Conservation (phyloP, 2,797 vertebrate species). For the Pseudopleuronectes americanus region DNA sequence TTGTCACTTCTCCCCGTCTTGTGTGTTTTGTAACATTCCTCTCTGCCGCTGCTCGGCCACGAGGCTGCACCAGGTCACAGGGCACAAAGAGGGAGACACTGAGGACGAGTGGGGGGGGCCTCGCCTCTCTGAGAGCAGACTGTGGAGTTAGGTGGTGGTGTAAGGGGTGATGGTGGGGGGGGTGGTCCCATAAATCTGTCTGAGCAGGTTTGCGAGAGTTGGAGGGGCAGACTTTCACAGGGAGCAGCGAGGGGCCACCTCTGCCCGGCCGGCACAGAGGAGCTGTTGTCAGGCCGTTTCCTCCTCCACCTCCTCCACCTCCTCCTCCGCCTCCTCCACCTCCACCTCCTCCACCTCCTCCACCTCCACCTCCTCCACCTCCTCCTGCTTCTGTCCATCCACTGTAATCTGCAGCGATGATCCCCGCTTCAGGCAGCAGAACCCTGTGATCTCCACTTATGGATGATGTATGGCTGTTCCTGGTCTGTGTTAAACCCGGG, state of each 20-base stretch:
- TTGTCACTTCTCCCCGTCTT: slow-evolving; percentile 36
- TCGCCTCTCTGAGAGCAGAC: slow-evolving; percentile 30
- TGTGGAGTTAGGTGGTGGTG: slow-evolving; percentile 16
- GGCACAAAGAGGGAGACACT: slow-evolving; percentile 59
- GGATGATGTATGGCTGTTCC: slow-evolving; percentile 57
- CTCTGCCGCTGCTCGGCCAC: slow-evolving; percentile 57
- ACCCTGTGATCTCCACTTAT: slow-evolving; percentile 64
- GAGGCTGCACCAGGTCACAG: slow-evolving; percentile 54
- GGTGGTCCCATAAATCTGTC: slow-evolving; percentile 65
- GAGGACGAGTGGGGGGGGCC: slow-evolving; percentile 41
- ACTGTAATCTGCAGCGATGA: neutral
- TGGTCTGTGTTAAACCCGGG: slow-evolving; percentile 49
- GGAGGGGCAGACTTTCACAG: slow-evolving; percentile 54
- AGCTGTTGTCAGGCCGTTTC: slow-evolving; percentile 52
- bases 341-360: neutral
- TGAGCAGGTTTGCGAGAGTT: slow-evolving; percentile 56
- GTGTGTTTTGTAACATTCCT: slow-evolving; percentile 68
- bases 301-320: neutral
- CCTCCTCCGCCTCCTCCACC: slow-evolving; percentile 28
- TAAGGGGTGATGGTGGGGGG: neutral
- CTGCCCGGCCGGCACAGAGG: slow-evolving; percentile 48
- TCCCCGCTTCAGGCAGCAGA: slow-evolving; percentile 27
- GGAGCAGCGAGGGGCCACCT: slow-evolving; percentile 41
- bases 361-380: neutral
- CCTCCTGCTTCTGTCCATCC: slow-evolving; percentile 59